Percentiles rank a stretch among this genome's conserved stretches.
Conservation (phyloP, 30 jellyfish, hydroid and myxozoan species). For the Catostylus mosaicus region DNA sequence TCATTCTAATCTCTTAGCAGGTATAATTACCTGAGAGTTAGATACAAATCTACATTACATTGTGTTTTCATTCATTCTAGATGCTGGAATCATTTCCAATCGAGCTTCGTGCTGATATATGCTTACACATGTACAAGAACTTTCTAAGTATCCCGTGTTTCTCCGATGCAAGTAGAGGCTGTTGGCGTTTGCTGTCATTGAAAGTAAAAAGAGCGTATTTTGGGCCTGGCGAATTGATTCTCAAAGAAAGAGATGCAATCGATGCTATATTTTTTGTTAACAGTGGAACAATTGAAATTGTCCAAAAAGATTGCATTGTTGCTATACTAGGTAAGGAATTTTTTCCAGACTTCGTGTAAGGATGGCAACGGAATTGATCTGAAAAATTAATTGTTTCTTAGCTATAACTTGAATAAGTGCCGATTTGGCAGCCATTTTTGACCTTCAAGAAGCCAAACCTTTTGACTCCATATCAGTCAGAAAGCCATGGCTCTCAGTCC, state of each 20-base stretch:
- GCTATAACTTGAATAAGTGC: too few species aligned
- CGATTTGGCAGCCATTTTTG: too few species aligned
- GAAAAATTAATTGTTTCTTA: too few species aligned
- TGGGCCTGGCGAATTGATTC: slow-evolving; percentile 90
- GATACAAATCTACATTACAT: too few species aligned
- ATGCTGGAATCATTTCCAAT: slow-evolving; percentile 90
- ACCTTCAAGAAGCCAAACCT: too few species aligned
- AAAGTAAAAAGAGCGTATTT: slow-evolving; percentile 83
- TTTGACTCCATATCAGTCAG: too few species aligned
- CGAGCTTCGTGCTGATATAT: slow-evolving; percentile 91
- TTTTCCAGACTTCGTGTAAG: too few species aligned
- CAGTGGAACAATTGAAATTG: slow-evolving; percentile 93
- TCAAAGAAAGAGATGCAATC: slow-evolving; percentile 91
- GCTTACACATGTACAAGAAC: slow-evolving; percentile 76
- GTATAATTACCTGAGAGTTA: too few species aligned
- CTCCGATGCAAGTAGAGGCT: slow-evolving; percentile 83
- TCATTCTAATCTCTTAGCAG: too few species aligned
- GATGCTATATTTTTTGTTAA: slow-evolving; percentile 81
- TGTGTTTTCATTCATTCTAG: slow-evolving; percentile 37
- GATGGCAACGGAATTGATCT: too few species aligned
- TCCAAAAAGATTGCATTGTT: slow-evolving; percentile 89
- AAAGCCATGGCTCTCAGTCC: too few species aligned
- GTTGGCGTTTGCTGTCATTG: slow-evolving; percentile 78
- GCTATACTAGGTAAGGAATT: slow-evolving; percentile 95
- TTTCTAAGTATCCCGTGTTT: slow-evolving; percentile 75